Base-by-base conservation (phyloP, 2,888 invertebrate species). In the Cactoblastis cactorum region DNA sequence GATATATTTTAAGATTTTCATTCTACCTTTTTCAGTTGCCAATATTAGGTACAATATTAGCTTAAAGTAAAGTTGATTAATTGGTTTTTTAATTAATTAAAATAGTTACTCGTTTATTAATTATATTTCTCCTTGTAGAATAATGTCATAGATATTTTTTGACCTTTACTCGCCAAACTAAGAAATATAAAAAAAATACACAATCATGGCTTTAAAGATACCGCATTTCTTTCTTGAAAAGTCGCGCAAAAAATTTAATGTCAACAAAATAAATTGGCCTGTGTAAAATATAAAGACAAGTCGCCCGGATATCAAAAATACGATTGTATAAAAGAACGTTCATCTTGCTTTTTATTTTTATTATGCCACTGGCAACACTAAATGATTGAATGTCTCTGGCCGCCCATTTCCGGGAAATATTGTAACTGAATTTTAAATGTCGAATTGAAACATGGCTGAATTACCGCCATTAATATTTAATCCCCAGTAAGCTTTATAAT, bases 381-480 rank as follows among this genome's bases (percentile, higher is more conserved):
- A 43, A 43, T 43, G 43, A 43, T 43, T 43, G 43, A 43, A 43
- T 43, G 15, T 43, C 24, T 43, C 28, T 11, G 11, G 14, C 19
- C 12, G n/a, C 5, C 39, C 39, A 39, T n/a, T 22, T 22, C 12
- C 32, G 3, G 17, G 45, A n/a, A 46, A 46, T n/a, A 12, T 18
- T 34, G 46, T 46, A 35, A 35, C 34, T 46, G 35, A 46, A 46
- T 46, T 46, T 46, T 35, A 46, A 46, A 46, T 46, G 6, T 22
- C 35, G 22, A 22, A 46, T 35, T 46, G 46, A 46, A 35, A 46
- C 46, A 46, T 34, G 34, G 34, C 19, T 9, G 22, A 14, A 46
- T 46, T 46, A 46, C 46, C 19, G 34, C 35, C n/a, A 46, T 46
- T 46, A 46, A 46, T 46, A 46, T 46, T 46, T 46, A 46, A 46